Conservation (phyloP, 2,888 invertebrate genomes). For the Vannuccia rotundouncinata region DNA sequence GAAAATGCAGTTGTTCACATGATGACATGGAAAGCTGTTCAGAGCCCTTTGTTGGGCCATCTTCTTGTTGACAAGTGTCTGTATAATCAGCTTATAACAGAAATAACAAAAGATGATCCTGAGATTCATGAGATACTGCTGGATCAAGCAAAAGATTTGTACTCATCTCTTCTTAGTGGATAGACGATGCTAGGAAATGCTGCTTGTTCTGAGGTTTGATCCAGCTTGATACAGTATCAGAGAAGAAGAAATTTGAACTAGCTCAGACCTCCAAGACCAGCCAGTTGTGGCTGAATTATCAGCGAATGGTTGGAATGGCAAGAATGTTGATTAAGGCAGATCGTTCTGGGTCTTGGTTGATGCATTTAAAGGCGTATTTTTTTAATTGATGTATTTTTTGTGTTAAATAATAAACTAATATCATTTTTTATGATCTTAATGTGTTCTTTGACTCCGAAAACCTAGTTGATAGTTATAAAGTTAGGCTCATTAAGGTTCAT, state of each 20-base stretch:
- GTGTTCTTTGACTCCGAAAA: too few relatives aligned
- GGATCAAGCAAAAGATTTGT: neutral
- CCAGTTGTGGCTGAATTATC: neutral
- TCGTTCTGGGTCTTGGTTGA: too few relatives aligned
- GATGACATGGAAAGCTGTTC: neutral
- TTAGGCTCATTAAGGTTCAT: too few relatives aligned
- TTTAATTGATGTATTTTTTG: too few relatives aligned
- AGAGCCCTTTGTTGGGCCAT: neutral
- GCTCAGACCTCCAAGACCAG: neutral
- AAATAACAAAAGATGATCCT: neutral
- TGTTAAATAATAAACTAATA: too few relatives aligned
- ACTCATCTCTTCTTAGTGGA: neutral
- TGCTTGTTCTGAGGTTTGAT: neutral
- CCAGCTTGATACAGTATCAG: neutral
- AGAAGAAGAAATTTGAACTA: neutral
- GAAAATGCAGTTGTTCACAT: neutral
- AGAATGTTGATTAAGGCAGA: neutral
- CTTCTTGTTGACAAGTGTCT: neutral
- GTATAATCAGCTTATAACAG: neutral
- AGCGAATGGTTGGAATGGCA: neutral
- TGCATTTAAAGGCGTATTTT: too few relatives aligned
- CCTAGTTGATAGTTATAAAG: too few relatives aligned
- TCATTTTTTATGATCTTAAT: too few relatives aligned
- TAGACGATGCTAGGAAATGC: neutral
- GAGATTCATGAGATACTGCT: neutral